These are phyloP conservation scores for Sinhomidia bicolor DNA, from an alignment of 2,888 invertebrate species.

Conservation along the genomic window DNA sequence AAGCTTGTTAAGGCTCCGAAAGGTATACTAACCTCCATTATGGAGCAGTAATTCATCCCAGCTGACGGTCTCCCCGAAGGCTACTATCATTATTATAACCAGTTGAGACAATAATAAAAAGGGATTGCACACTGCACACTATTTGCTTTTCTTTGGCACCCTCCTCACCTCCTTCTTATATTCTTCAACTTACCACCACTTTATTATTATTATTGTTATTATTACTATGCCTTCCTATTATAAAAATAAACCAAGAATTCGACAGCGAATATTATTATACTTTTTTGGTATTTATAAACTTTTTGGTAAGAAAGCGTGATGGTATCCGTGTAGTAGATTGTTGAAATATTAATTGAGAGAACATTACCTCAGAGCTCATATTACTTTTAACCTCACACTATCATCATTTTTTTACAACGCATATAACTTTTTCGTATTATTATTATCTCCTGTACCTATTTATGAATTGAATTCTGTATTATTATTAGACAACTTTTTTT, in stretches of 20 bases:
- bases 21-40: conserved; percentile 80
- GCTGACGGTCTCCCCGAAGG: conserved; percentile 80
- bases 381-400: conserved; percentile 29
- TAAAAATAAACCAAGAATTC: background rate
- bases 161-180: conserved; percentile 55
- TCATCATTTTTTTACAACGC: conserved; percentile 46
- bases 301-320: conserved; percentile 12
- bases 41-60: conserved; percentile 80
- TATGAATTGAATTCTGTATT: conserved; percentile 41
- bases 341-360: conserved; percentile 51
- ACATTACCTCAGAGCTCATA: conserved; percentile 42
- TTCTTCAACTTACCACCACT: conserved; percentile 22
- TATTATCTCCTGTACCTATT: background rate
- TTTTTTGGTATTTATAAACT: conserved; percentile 49
- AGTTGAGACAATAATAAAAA: conserved; percentile 69
- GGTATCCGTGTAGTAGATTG: conserved; percentile 6
- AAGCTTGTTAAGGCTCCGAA: conserved; percentile 80
- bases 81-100: conserved; percentile 78
- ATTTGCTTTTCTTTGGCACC: conserved; percentile 80
- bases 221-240: conserved; percentile 29
- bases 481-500: conserved; percentile 48
- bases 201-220: too few relatives aligned
- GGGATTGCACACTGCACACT: conserved; percentile 78
- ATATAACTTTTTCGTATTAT: conserved; percentile 31
- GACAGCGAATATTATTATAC: conserved; percentile 22